Base-by-base conservation (phyloP, 2,888 invertebrate genomes). In the Archips xylosteana region DNA sequence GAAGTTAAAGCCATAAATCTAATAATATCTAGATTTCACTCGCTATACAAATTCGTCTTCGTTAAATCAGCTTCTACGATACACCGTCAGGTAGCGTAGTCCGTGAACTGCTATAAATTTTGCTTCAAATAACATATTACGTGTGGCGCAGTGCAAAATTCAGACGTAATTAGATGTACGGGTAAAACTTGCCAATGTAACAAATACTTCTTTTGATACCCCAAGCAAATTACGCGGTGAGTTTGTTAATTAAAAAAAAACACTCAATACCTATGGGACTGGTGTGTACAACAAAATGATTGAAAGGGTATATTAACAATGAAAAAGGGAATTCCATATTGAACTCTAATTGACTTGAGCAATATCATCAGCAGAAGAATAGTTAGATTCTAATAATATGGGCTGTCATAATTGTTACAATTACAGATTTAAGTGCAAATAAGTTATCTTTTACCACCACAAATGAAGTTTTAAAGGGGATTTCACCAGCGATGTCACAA, bases 321-420 rank as follows among this genome's bases (percentile, higher is more conserved):
- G 23, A 23, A 69, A 74, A 42, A 23, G 15, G 47, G 45, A 51
- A 59, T 32, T 67, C 23, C 49, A 63, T 57, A 68, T 72, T 75
- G 74, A 74, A 76, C 54, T 78, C 80, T 87, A 88, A 88, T 88
- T 87, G 87, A 87, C 88, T 87, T 88, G 87, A 88, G 87, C 88
- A 87, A 85, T 72, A 79, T 80, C 80, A 76, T 75, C 70, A 9
- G 57, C 32, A 32, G 54, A 57, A 10, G 15, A 54, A 54, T 23
- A 8, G 23, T 23, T 1, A 23, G 23, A 23, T 23, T 23, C 23
- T 23, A 23, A 23, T 23, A 23, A 23, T 23, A 23, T 23, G 23
- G 23, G 23, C 23, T 23, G 23, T 23, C 23, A 23, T 23, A 23
- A 23, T 23, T 23, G 23, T 23, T 23, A 23, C 9, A 23, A 2